Conservation (phyloP, 2,888 invertebrate species). For the Caenorhabditis angaria region DNA sequence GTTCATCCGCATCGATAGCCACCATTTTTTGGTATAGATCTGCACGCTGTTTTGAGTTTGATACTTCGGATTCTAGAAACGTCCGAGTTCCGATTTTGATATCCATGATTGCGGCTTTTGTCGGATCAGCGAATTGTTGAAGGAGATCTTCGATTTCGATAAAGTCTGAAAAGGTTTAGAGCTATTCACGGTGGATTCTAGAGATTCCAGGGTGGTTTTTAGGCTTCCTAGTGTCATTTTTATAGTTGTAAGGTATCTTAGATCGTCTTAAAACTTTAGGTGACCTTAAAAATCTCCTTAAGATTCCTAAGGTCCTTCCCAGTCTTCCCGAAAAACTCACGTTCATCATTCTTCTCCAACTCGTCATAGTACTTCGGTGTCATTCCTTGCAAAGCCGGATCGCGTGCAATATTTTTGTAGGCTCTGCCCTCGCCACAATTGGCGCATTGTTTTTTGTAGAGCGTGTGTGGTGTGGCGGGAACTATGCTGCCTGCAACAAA, state of each 20-base stretch:
- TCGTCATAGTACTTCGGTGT: slow-evolving; percentile 74
- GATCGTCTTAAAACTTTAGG: too few species aligned
- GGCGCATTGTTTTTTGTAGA: slow-evolving; percentile 72
- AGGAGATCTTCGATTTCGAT: slow-evolving; percentile 94
- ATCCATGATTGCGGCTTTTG: slow-evolving; percentile 93
- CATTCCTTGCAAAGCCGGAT: slow-evolving; percentile 64
- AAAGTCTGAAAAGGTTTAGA: slow-evolving; percentile 77
- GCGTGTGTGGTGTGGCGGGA: slow-evolving; percentile 71
- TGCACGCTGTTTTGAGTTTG: slow-evolving; percentile 83
- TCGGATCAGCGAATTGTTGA: slow-evolving; percentile 88
- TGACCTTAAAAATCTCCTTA: too few species aligned
- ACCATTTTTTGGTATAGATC: slow-evolving; percentile 97
- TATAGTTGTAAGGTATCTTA: too few species aligned
- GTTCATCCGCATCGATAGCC: slow-evolving; percentile 85
- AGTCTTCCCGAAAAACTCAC: too few species aligned
- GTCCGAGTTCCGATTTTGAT: slow-evolving; percentile 94
- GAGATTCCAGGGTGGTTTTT: too few species aligned
- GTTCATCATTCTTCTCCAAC: slow-evolving; percentile 74
- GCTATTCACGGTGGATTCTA: too few species aligned
- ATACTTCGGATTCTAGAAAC: slow-evolving; percentile 92
- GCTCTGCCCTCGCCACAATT: slow-evolving; percentile 74
- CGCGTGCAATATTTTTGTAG: slow-evolving; percentile 72
- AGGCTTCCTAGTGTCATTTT: too few species aligned
- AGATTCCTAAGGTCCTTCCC: too few species aligned
- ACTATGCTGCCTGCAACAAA: slow-evolving; percentile 63